Evolutionary conservation across 2,113 vertebrate genomes (phyloP).

Genomic region (Psittacula cyanocephala): DNA sequence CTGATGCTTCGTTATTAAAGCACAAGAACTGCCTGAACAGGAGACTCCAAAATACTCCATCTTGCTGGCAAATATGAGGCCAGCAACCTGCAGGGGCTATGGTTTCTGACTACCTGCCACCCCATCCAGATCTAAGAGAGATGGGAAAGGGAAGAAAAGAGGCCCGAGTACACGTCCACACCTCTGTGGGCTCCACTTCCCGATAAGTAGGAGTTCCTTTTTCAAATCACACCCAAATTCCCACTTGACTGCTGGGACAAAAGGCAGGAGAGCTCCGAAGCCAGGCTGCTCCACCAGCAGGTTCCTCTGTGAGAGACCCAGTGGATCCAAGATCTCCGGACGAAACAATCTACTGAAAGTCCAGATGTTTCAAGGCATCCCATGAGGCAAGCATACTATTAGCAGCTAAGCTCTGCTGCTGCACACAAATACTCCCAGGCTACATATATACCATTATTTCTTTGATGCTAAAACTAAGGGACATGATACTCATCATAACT

Average conservation of each 20-base stretch:
- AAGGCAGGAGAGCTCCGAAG: neutral
- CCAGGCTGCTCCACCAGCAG: neutral
- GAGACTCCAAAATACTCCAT: neutral
- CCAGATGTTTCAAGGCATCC: neutral
- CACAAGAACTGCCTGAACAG: neutral
- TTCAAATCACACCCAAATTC: neutral
- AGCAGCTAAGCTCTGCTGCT: neutral
- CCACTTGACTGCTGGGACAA: neutral
- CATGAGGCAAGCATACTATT: neutral
- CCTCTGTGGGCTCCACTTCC: neutral
- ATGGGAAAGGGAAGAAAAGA: neutral
- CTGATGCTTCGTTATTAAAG: neutral
- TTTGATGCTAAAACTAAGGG: neutral
- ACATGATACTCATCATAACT: neutral
- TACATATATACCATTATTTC: neutral
- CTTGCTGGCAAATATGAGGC: neutral
- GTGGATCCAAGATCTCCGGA: neutral
- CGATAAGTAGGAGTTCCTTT: neutral
- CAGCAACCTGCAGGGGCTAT: neutral
- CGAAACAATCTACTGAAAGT: neutral
- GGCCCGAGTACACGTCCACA: neutral
- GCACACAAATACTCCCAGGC: neutral
- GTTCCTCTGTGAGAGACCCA: neutral
- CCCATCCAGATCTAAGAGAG: neutral
- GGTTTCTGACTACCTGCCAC: neutral